Evolutionary conservation across 2,797 vertebrate genomes (phyloP).

Genomic region (Pseudochirops cupreus): DNA sequence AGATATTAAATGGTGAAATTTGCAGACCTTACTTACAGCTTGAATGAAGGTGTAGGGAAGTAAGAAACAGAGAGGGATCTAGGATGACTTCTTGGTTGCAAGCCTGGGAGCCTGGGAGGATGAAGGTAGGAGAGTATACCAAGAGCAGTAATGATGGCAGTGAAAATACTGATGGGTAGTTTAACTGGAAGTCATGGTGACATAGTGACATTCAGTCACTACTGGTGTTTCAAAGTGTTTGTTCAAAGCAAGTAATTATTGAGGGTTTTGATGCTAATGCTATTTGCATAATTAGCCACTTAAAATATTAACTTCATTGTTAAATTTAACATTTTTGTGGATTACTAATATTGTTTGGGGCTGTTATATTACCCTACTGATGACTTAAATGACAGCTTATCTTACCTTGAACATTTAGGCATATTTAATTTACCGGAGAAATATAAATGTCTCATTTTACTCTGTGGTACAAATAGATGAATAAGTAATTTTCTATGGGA

Average conservation of each 20-base stretch:
- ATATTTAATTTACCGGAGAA: conserved; percentile 53
- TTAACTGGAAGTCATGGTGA: background rate
- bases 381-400: conserved; percentile 36
- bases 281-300: background rate
- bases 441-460: conserved; percentile 46
- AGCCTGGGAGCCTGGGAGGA: background rate
- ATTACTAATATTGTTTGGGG: background rate
- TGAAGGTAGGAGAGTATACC: background rate
- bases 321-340: background rate
- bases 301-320: background rate
- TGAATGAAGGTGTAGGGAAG: background rate
- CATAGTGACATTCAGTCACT: background rate
- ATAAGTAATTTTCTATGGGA: background rate
- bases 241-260: background rate
- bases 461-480: background rate
- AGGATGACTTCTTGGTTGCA: background rate
- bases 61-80: background rate
- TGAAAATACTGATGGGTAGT: background rate
- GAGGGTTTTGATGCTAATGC: background rate
- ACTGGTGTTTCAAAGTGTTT: background rate
- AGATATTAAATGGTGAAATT: background rate
- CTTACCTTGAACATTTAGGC: background rate
- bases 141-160: background rate
- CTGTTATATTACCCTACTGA: background rate
- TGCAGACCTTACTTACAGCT: background rate